Conservation (phyloP, 1,140 invertebrate species). For the Cepaea nemoralis region DNA sequence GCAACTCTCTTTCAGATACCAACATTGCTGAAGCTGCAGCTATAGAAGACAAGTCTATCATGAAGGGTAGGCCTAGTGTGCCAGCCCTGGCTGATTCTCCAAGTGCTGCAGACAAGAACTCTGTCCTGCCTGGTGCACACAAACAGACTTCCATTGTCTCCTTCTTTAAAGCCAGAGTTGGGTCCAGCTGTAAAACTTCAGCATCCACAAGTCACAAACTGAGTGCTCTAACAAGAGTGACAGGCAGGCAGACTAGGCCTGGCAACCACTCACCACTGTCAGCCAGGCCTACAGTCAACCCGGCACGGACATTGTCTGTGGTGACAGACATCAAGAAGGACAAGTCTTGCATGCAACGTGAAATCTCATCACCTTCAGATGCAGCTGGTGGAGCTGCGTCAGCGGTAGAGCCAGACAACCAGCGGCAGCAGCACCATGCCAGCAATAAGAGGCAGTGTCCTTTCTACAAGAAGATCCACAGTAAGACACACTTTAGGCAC, state of each 20-base stretch:
- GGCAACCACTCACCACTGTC: background rate
- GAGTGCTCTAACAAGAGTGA: background rate
- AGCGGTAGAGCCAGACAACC: background rate
- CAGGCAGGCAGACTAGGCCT: background rate
- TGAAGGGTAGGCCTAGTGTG: background rate
- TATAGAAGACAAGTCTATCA: background rate
- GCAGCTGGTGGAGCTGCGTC: too few species aligned
- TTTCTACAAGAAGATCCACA: slow-evolving; percentile 71
- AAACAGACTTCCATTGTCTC: slow-evolving; percentile 32
- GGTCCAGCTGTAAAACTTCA: background rate
- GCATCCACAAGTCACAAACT: background rate
- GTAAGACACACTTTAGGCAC: too few species aligned
- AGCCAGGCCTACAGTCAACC: slow-evolving; percentile 1
- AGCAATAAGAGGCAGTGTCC: slow-evolving; percentile 53
- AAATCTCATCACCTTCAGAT: background rate
- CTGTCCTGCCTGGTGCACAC: background rate
- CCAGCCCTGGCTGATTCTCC: background rate
- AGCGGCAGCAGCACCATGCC: background rate
- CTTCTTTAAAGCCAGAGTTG: slow-evolving; percentile 31
- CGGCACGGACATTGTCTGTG: background rate
- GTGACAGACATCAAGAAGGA: background rate
- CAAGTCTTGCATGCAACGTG: background rate
- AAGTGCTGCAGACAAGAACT: background rate
- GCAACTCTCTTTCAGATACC: background rate
- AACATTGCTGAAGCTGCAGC: background rate